phyloP scores from a whole-genome alignment of 2,113 vertebrate species.

The Nerophis lumbriciformis region DNA sequence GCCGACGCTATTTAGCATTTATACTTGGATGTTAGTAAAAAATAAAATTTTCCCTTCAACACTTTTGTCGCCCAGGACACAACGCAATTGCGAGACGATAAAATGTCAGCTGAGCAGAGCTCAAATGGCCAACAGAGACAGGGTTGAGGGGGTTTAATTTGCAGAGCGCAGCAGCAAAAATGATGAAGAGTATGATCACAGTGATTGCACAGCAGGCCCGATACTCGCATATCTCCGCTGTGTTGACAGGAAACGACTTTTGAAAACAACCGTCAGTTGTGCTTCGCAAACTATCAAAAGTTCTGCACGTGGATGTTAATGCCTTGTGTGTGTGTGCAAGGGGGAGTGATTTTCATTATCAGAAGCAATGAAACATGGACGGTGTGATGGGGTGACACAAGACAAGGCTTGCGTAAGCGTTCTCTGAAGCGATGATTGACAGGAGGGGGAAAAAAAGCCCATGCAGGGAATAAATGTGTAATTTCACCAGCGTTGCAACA shows the following conservation, averaged over 20 bases:
- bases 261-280: slow-evolving; percentile 33
- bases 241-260: slow-evolving; percentile 19
- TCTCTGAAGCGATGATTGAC: slow-evolving; percentile 12
- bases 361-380: slow-evolving; percentile 22
- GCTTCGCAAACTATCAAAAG: slow-evolving; percentile 20
- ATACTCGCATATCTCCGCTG: slow-evolving; percentile 32
- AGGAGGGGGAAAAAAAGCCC: slow-evolving; percentile 1
- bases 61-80: slow-evolving; percentile 29
- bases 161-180: slow-evolving; percentile 32
- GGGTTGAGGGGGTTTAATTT: slow-evolving; percentile 29
- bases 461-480: neutral
- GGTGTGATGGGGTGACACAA: slow-evolving; percentile 4
- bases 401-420: slow-evolving; percentile 1
- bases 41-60: slow-evolving; percentile 13
- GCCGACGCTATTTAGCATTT: no score
- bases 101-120: slow-evolving; percentile 43
- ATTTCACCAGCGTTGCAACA: neutral
- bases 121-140: slow-evolving; percentile 42
- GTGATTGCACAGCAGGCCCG: slow-evolving; percentile 22
- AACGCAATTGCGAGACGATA: slow-evolving; percentile 54
- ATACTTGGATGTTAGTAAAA: neutral
- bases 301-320: slow-evolving; percentile 19
- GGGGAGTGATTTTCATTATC: slow-evolving; percentile 17
- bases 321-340: slow-evolving; percentile 2
- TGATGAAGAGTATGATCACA: slow-evolving; percentile 46